Conservation (phyloP, 1,140 invertebrate genomes). For the Drosophila oshimai region DNA sequence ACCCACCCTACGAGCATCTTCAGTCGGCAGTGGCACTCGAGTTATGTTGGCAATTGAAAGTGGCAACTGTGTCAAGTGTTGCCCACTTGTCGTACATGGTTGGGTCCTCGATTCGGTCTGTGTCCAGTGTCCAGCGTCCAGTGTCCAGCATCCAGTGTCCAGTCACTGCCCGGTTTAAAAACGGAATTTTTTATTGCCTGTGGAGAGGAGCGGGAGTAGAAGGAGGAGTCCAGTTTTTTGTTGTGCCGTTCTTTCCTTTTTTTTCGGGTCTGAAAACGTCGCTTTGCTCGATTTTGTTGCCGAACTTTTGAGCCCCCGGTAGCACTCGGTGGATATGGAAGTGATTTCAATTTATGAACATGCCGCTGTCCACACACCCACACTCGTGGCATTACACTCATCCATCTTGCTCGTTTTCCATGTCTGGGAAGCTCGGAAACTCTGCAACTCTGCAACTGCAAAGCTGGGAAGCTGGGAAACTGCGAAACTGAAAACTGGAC, state of each 20-base stretch:
- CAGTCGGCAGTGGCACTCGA: constrained; percentile 53
- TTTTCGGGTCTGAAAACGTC: constrained; percentile 24
- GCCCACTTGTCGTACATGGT: constrained; percentile 80
- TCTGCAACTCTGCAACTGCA: neutral
- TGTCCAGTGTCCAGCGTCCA: constrained; percentile 7
- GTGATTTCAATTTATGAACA: constrained; percentile 83
- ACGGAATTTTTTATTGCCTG: constrained; percentile 77
- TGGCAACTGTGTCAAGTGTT: constrained; percentile 82
- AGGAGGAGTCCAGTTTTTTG: constrained; percentile 7
- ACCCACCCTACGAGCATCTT: too few species aligned
- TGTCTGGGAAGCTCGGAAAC: constrained; percentile 28
- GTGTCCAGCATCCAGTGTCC: constrained; percentile 12
- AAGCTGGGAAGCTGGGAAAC: neutral
- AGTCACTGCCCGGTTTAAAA: constrained; percentile 61
- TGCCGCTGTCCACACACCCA: constrained; percentile 77
- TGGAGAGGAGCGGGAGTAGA: neutral
- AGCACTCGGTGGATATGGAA: constrained; percentile 65
- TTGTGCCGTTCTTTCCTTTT: constrained; percentile 1
- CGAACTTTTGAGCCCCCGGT: constrained; percentile 61
- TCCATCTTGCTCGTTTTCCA: constrained; percentile 50
- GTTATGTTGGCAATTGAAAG: constrained; percentile 82
- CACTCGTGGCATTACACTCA: constrained; percentile 58
- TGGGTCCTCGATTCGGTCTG: constrained; percentile 38
- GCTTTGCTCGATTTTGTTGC: constrained; percentile 64
- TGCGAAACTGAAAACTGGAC: constrained; percentile 32